Percentiles rank a stretch among this genome's conserved stretches.
Conservation (phyloP, 2,113 vertebrate genomes). For the Trogon melanurus region DNA sequence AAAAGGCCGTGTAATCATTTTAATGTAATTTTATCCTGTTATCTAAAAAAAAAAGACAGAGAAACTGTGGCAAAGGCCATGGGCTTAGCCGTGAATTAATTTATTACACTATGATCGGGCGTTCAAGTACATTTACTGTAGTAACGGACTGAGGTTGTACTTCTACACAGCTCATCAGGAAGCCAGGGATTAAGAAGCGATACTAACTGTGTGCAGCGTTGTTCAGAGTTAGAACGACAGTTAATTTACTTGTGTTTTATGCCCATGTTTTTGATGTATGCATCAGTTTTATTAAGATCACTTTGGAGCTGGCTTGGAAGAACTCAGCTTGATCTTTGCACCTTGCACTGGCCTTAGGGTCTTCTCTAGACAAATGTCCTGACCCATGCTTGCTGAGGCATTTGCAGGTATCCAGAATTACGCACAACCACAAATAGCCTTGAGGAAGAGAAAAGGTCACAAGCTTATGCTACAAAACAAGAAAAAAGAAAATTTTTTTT, state of each 20-base stretch:
- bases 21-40: not conserved
- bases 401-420: conserved; percentile 40
- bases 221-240: not conserved
- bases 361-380: conserved; percentile 13
- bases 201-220: not conserved
- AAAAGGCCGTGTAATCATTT: not conserved
- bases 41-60: not conserved
- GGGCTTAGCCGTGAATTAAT: not conserved
- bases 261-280: not conserved
- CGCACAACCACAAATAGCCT: conserved; percentile 55
- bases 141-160: not conserved
- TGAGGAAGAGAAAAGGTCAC: conserved; percentile 65
- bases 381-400: not conserved
- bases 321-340: conserved; percentile 63
- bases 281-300: conserved; percentile 52
- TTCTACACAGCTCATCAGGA: not conserved
- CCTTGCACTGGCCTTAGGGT: conserved; percentile 52
- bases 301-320: conserved; percentile 42
- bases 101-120: not conserved
- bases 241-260: not conserved
- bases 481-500: not conserved
- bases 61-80: not conserved
- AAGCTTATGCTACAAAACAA: conserved; percentile 15
- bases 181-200: not conserved
- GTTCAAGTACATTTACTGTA: fast-evolving